Evolutionary conservation across 2,888 invertebrate species (phyloP).

Genomic region (Cylloceria caligata): DNA sequence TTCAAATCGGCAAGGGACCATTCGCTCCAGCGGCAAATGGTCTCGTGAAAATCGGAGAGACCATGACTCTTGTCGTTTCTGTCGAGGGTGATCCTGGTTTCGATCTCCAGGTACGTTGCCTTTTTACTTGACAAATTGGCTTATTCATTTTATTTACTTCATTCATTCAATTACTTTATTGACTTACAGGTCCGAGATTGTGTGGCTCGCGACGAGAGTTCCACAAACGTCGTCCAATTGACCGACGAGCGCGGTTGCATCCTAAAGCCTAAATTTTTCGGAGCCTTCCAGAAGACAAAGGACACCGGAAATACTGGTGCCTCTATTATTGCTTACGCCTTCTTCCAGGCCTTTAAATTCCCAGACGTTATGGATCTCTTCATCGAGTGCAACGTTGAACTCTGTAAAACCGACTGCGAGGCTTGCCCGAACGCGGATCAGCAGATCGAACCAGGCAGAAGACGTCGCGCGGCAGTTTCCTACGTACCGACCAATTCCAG

Average conservation of each 20-base stretch:
- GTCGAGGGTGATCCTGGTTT: slow-evolving; percentile 93
- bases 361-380: slow-evolving; percentile 94
- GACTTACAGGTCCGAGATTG: slow-evolving; percentile 88
- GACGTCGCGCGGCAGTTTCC: slow-evolving; percentile 78
- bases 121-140: not conserved
- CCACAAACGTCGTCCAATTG: slow-evolving; percentile 88
- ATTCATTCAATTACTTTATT: too few species aligned
- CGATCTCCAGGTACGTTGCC: slow-evolving; percentile 87
- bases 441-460: slow-evolving; percentile 85
- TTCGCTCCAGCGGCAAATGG: slow-evolving; percentile 91
- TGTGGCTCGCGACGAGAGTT: slow-evolving; percentile 90
- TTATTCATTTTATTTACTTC: too few species aligned
- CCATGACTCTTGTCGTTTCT: slow-evolving; percentile 92
- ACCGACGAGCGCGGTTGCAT: slow-evolving; percentile 92
- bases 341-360: slow-evolving; percentile 93
- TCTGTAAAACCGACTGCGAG: slow-evolving; percentile 92
- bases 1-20: slow-evolving; percentile 91
- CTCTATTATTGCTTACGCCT: slow-evolving; percentile 91
- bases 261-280: slow-evolving; percentile 92
- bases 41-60: slow-evolving; percentile 92
- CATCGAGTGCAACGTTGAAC: slow-evolving; percentile 92
- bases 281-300: slow-evolving; percentile 92
- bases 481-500: slow-evolving; percentile 72
- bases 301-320: slow-evolving; percentile 91
- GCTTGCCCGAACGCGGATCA: slow-evolving; percentile 89